Conservation (phyloP, 37 sponge, comb jelly and placozoan genomes). For the Geodia barretti region DNA sequence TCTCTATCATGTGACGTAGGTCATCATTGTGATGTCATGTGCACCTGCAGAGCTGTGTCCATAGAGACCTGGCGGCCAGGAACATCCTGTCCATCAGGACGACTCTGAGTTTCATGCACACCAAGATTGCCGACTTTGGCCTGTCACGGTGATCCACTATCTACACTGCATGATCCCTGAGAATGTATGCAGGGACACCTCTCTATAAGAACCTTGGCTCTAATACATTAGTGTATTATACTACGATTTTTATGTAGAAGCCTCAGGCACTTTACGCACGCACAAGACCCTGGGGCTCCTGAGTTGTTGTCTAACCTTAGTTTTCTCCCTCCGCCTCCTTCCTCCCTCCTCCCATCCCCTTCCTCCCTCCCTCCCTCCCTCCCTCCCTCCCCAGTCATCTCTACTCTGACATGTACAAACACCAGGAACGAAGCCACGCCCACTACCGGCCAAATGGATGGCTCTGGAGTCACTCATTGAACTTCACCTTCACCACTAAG, state of each 20-base stretch:
- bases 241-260: too few species aligned
- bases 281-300: background rate
- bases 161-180: too few species aligned
- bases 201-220: too few species aligned
- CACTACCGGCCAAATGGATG: slow-evolving; percentile 91
- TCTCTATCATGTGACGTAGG: too few species aligned
- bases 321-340: background rate
- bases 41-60: slow-evolving; percentile 59
- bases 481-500: slow-evolving; percentile 76
- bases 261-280: too few species aligned
- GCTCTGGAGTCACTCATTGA: slow-evolving; percentile 80
- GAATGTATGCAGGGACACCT: too few species aligned
- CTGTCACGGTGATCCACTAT: slow-evolving; percentile 60
- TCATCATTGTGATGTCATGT: background rate
- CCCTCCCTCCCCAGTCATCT: slow-evolving; percentile 46
- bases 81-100: slow-evolving; percentile 71
- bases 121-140: slow-evolving; percentile 90
- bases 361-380: background rate
- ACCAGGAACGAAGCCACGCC: slow-evolving; percentile 73
- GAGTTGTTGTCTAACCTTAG: background rate
- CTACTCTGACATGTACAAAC: slow-evolving; percentile 82
- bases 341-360: too few species aligned
- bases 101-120: slow-evolving; percentile 33
- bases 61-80: slow-evolving; percentile 86
- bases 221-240: too few species aligned